phyloP scores from a whole-genome alignment of 1,140 invertebrate species.

The Atta cephalotes region DNA sequence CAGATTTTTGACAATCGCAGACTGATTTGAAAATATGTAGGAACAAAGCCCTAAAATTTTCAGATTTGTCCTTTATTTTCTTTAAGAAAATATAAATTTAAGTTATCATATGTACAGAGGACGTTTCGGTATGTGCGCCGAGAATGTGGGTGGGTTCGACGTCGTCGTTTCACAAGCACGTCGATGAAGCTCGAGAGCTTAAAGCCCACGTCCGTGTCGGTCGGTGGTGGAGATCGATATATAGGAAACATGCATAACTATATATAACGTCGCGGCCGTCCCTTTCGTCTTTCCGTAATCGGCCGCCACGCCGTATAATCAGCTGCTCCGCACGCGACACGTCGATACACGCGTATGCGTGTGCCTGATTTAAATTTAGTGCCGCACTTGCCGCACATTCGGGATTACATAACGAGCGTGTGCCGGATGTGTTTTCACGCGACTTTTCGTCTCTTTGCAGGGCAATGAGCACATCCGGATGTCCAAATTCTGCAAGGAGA shows the following conservation, averaged over 20 bases:
- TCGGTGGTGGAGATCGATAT: constrained; percentile 11
- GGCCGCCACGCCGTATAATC: neutral
- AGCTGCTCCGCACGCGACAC: constrained; percentile 2
- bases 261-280: neutral
- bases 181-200: constrained; percentile 37
- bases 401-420: constrained; percentile 65
- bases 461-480: constrained; percentile 95
- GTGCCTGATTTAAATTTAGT: constrained; percentile 71
- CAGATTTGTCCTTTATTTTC: too few relatives aligned
- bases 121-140: constrained; percentile 9
- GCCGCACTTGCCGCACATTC: constrained; percentile 59
- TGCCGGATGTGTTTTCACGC: constrained; percentile 12
- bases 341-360: neutral
- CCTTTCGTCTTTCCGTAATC: neutral
- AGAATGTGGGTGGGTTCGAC: constrained; percentile 62
- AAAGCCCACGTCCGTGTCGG: neutral
- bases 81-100: too few relatives aligned
- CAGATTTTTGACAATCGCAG: too few relatives aligned
- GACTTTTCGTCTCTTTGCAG: constrained; percentile 87
- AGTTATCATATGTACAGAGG: too few relatives aligned
- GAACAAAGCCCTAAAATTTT: too few relatives aligned
- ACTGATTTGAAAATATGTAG: too few relatives aligned
- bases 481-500: constrained; percentile 96
- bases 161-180: constrained; percentile 65
- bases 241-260: neutral